Conservation (phyloP, 2,113 vertebrate species). For the Colossoma macropomum region DNA sequence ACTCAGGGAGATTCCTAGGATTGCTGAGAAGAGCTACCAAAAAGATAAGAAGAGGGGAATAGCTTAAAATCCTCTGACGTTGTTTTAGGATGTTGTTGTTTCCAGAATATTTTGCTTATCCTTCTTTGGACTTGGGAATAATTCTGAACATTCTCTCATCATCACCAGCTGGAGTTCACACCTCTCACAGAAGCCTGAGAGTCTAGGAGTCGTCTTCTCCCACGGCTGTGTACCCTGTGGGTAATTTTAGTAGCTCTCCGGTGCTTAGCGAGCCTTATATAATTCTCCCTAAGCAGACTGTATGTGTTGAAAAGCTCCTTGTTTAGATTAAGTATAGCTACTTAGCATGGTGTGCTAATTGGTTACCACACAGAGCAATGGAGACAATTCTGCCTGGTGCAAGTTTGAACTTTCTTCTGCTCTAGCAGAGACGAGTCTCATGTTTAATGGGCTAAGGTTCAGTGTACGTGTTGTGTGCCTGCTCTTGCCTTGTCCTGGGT, state of each 20-base stretch:
- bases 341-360: not conserved
- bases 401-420: not conserved
- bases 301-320: not conserved
- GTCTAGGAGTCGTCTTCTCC: not conserved
- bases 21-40: not conserved
- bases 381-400: not conserved
- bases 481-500: not conserved
- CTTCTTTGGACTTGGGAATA: not conserved
- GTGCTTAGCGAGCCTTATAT: slow-evolving; percentile 9
- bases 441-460: not conserved
- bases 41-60: not conserved
- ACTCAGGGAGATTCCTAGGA: not conserved
- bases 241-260: slow-evolving; percentile 2
- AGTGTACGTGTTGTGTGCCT: not conserved
- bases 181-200: not conserved
- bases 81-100: not conserved
- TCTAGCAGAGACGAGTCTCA: not conserved
- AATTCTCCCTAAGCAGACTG: slow-evolving; percentile 5
- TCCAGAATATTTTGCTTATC: not conserved
- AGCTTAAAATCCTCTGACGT: not conserved
- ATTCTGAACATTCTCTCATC: not conserved
- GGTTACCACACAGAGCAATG: not conserved
- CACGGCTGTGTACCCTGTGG: not conserved
- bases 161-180: not conserved
- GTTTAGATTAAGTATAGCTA: not conserved